Evolutionary conservation across 2,888 invertebrate genomes (phyloP), one percentile per base, ranked within the genome.

Genomic region (Rhingia campestris): DNA sequence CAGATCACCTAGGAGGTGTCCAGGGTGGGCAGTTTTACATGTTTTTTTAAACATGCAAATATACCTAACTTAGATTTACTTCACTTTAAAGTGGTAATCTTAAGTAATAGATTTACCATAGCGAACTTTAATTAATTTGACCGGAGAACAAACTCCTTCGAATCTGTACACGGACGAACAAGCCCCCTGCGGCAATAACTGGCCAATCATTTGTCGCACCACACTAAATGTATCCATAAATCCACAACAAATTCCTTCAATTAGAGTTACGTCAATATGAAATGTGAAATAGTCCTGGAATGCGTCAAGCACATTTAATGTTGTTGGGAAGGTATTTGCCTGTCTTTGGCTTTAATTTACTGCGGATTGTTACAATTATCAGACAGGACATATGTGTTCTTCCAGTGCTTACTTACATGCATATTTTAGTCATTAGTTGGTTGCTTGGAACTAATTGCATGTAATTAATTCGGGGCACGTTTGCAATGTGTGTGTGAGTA

Each of bases 381-480:
- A 37, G 1, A 22, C 41, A 72, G 51, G 61, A 51, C 73, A 63
- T 73, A 63, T 22, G 22, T 22, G 22, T 73, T 73, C 73, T 54
- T 63, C 45, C 54, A 45, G 45, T 73, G 30, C 4, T 9, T 49
- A 43, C 47, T 9, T 53, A 14, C n/a, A 10, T 32, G 43, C 64
- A 64, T 56, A 74, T 37, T 56, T 58, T 33, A 66, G 47, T 9
- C 66, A 66, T 58, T 58, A 51, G 49, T 33, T 37, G 33, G 9
- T 58, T 33, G 74, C 56, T 58, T 66, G 56, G 63, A 39, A 73
- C 54, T 74, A 66, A 66, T 74, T 74, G 74, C 49, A 51, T 51
- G 74, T 66, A 74, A 66, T 74, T 74, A 74, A 74, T 74, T 74
- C 74, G 43, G 56, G n/a, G 54, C 74, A 74, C 74, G 74, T 51